Base-by-base conservation (phyloP, 2,797 vertebrate species). In the Enteromius argenteus region DNA sequence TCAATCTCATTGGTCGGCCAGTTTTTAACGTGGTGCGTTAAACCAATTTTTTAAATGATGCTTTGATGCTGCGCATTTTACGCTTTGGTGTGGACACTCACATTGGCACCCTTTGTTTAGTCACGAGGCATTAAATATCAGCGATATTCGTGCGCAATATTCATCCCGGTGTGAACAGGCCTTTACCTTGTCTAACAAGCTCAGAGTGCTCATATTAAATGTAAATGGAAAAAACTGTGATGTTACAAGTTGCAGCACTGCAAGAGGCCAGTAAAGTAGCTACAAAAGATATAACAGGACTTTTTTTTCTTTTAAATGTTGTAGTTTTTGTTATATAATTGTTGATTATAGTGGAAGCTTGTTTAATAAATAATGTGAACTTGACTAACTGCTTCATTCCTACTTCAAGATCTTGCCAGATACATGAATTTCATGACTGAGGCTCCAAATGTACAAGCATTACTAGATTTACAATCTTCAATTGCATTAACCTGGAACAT, bases 401-500 rank as follows among this genome's bases (percentile, higher is more conserved):
- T 21, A 9, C 7, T n/a, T 56, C 51, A 23, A 44, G 5, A 9
- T 44, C 11, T 2, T 44, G 10, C 37, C 13, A 13, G 21, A 39
- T 39, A 44, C n/a, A 42, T 44, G 68, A 7, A 14, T 71, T 2
- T 69, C 68, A 4, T 19, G 14, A 71, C n/a, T 27, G 13, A 42
- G 7, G 23, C 23, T 72, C 44, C 5, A 37, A 68, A 69, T 69
- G 11, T 46, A 19, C 69, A 72, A 46, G 23, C 23, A 49, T 49
- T 46, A 27, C 67, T 14, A 27, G 4, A 46, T 72, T 46, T 46
- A 27, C n/a, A 27, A 17, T 15, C 14, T 72, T 30, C 17, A 46
- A 14, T 27, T 73, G 44, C 23, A 49, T 73, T 73, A 37, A 73
- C 44, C 69, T 49, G 15, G 23, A 72, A 30, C 69, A 49, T 46